Conservation (phyloP, 2,797 vertebrate species). For the Triplophysa yarkandensis region DNA sequence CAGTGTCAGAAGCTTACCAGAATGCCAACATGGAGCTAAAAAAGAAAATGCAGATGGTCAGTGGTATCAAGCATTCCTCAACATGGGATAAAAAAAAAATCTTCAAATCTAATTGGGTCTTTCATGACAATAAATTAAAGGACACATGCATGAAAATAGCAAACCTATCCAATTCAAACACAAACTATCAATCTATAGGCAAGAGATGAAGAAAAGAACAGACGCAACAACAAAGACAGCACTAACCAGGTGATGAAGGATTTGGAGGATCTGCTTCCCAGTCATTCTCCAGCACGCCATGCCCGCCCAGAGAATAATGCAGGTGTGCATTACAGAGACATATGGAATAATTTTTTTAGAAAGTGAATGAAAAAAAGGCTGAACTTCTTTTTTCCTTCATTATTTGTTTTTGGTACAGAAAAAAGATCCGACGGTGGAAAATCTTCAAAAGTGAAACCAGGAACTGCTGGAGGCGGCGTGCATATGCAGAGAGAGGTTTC, state of each 20-base stretch:
- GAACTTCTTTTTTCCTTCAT: not conserved
- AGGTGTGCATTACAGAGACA: slow-evolving; percentile 39
- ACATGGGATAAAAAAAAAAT: too few relatives aligned
- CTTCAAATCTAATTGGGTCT: too few relatives aligned
- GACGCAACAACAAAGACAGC: slow-evolving; percentile 85
- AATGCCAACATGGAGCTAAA: slow-evolving; percentile 88
- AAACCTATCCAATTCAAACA: not conserved
- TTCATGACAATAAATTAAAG: too few relatives aligned
- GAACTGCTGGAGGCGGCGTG: slow-evolving; percentile 63
- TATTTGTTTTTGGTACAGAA: slow-evolving; percentile 62
- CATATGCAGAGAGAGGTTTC: slow-evolving; percentile 68
- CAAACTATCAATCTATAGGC: slow-evolving; percentile 70
- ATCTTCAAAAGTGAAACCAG: slow-evolving; percentile 69
- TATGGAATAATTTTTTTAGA: not conserved
- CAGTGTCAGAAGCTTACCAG: slow-evolving; percentile 88
- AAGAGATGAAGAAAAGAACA: slow-evolving; percentile 92
- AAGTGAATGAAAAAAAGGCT: not conserved
- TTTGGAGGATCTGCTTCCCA: slow-evolving; percentile 81
- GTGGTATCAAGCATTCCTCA: slow-evolving; percentile 31
- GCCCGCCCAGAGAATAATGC: slow-evolving; percentile 12
- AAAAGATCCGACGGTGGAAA: slow-evolving; percentile 58
- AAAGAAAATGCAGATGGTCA: slow-evolving; percentile 97
- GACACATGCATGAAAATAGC: not conserved
- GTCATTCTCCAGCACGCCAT: slow-evolving; percentile 58
- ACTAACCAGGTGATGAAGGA: slow-evolving; percentile 83